Evolutionary conservation across 2,113 vertebrate species (phyloP), one percentile per base, ranked within the genome.

Genomic region (Dendropsophus ebraccatus): DNA sequence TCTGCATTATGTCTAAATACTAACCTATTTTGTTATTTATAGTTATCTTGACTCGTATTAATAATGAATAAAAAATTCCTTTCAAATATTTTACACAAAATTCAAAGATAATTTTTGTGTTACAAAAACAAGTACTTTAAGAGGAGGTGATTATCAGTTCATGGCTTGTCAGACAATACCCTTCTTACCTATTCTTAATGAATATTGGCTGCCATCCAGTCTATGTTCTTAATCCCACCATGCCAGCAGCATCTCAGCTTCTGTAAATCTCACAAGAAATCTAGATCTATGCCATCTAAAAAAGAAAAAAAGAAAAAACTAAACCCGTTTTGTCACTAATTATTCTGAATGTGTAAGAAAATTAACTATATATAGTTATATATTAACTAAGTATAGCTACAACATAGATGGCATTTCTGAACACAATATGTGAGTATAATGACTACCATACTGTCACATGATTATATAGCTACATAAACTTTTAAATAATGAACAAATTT

Each of bases 201-300:
- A 85, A 50, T 85, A 52, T 69, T 78, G 83, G 83, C 73, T 78
- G 73, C 83, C 83, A 78, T 75, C 45, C 83, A 85, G 83, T 85
- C 73, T 85, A 32, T 78, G 45, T 12, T 47, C 74, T 32, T 85
- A 69, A 85, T 78, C 70, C 74, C 41, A 69, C 56, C 58, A 16
- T 67, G 37, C 16, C 83, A 77, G 47, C 49, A 67, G 30, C 62
- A 84, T 23, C 45, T 70, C 81, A 69, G 16, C 45, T 70, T 82
- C 45, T 32, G 28, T 65, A 65, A 65, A 65, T 45, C 56, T 69
- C n/a, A 58, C 35, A 41, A 58, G 25, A 73, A 41, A 17, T 73
- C 5, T 1, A 19, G 4, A 58, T 12, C 58, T 11, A 11, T 8
- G 7, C 41, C 3, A 41, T 41, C 5, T 50, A 10, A 50, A 50